Base-by-base conservation (phyloP, 2,797 vertebrate species). In the Falco columbarius region DNA sequence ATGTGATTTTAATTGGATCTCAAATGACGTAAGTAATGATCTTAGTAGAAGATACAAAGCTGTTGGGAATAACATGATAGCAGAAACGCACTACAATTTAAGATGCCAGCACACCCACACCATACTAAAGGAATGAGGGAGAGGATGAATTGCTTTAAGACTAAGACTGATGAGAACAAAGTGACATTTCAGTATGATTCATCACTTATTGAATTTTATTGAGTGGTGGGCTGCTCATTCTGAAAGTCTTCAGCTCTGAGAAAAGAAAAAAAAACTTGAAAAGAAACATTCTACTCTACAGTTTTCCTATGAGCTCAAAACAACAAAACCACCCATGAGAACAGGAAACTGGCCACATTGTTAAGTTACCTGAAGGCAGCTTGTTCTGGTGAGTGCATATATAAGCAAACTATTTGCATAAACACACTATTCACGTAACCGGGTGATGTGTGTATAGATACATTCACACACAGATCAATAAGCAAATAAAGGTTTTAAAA, bases 151-250 rank as follows among this genome's bases (percentile, higher is more conserved):
- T 86, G 65, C 75, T 93, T 81, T 61, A 66, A 91, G 81, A 85
- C 42, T 66, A 76, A 89, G 95, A 95, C 75, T 81, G 87, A 93
- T 91, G 87, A 96, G 87, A 94, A 94, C 77, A 56, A 95, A 93
- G 56, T 88, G 86, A 90, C 85, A 96, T 96, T 94, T 96, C 6
- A 7, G 84, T 65, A 20, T 93, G 91, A 96, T 93, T 94, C 84
- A 96, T 93, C 22, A 13, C 77, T 92, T 71, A 89, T 11, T 92
- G 74, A 89, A 68, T 81, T 47, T 81, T 87, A 66, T 20, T 61
- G 88, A 89, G 74, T 80, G 74, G 77, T 74, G 83, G 19, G 49
- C 83, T 94, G 86, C 88, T 95, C 72, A 40, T 86, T 89, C n/a
- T 1, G 77, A 80, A 94, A 77, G 18, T 26, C 92, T 74, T 74